Conservation (phyloP, 2,888 invertebrate species). For the Nasonia oneida region DNA sequence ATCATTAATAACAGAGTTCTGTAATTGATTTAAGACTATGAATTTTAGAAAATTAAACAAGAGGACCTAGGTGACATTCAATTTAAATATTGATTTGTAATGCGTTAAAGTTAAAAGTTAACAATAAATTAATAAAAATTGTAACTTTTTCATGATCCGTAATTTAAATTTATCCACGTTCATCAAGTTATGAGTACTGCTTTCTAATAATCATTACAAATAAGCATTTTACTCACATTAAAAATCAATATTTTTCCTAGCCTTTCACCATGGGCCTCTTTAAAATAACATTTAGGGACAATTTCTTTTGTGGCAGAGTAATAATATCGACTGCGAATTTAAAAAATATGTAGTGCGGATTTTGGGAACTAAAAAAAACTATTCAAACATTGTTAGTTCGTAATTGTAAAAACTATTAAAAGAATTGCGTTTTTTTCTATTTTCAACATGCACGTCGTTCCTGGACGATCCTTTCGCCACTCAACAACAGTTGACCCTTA, state of each 20-base stretch:
- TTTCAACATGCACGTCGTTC: constrained; percentile 69
- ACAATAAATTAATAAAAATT: neutral
- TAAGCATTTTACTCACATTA: constrained; percentile 14
- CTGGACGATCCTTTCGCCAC: constrained; percentile 72
- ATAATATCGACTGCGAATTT: constrained; percentile 34
- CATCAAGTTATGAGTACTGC: constrained; percentile 16
- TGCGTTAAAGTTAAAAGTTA: constrained; percentile 12
- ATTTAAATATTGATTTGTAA: constrained; percentile 55
- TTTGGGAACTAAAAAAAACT: constrained; percentile 44
- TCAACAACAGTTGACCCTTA: constrained; percentile 74
- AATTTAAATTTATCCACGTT: constrained; percentile 24
- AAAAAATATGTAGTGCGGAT: constrained; percentile 36
- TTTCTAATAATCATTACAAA: constrained; percentile 8
- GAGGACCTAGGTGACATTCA: constrained; percentile 31
- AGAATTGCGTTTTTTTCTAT: constrained; percentile 46
- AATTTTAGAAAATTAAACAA: constrained; percentile 55
- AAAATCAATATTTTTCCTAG: constrained; percentile 39
- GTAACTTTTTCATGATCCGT: neutral
- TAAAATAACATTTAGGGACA: constrained; percentile 63
- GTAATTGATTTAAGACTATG: constrained; percentile 57
- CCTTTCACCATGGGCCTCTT: constrained; percentile 40
- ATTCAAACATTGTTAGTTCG: constrained; percentile 52
- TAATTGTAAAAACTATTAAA: constrained; percentile 57
- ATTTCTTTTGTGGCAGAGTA: constrained; percentile 60
- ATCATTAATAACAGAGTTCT: constrained; percentile 63